Base-by-base conservation (phyloP, 2,113 vertebrate species). In the Dendrocopos noguchii region DNA sequence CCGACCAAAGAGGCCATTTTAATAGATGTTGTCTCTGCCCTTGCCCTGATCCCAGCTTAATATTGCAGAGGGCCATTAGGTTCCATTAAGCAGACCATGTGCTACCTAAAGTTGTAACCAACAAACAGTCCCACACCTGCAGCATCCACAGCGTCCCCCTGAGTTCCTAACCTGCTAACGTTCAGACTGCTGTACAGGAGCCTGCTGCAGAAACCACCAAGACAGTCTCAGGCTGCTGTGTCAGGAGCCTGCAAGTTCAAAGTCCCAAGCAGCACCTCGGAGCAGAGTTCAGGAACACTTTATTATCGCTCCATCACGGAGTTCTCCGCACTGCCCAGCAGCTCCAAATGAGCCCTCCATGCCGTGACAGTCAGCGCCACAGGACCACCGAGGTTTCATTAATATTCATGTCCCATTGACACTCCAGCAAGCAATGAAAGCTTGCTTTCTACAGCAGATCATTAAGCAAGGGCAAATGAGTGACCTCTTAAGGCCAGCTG, bases 391-490 rank as follows among this genome's bases (percentile, higher is more conserved):
- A 96, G 94, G 88, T 79, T 96, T 95, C 76, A 96, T 98, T 96
- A 97, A 98, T 97, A 97, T 97, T 98, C 96, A 97, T 96, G 93
- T 88, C 84, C 93, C 94, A 61, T 5, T 88, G 95, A 92, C 91
- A 97, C 93, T 93, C 55, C 3, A 84, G 80, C 94, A 86, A 92
- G 93, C 90, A 91, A 80, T 36, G 75, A 95, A 94, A 95, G 94
- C 91, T 95, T 86, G 56, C 96, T 95, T 97, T 76, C 75, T 72
- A 80, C 93, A 95, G 95, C 87, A 91, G 90, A 96, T 96, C 96
- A 96, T 98, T 97, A 98, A 92, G 87, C 1, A 0, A 84, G 59
- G 73, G 75, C 83, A 96, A 90, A 95, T 10, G 71, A 95, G 94
- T 85, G 95, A 96, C 96, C 97, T 93, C 78, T 44, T 53, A 72